Evolutionary conservation across 2,113 vertebrate species (phyloP).

Genomic region (Sphaerodactylus townsendi): DNA sequence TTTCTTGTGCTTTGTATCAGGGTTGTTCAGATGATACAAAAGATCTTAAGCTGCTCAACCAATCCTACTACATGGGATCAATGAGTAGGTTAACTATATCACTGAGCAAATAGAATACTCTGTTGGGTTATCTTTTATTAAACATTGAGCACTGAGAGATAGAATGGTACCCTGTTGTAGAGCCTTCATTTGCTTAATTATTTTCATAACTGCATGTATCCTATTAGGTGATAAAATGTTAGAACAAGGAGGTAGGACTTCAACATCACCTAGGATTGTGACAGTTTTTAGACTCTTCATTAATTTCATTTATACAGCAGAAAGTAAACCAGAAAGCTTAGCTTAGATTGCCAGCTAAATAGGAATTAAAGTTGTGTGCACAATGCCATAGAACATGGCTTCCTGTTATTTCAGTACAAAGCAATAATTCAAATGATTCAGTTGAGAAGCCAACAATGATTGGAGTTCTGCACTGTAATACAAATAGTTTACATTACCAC

Average conservation of each 20-base stretch:
- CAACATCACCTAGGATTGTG: not conserved
- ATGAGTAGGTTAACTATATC: not conserved
- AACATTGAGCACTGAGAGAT: not conserved
- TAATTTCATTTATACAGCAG: not conserved
- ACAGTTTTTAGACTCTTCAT: not conserved
- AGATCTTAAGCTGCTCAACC: not conserved
- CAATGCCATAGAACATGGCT: not conserved
- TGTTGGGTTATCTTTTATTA: not conserved
- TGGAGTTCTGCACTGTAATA: not conserved
- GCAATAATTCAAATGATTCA: not conserved
- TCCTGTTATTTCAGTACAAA: not conserved
- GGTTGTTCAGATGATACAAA: not conserved
- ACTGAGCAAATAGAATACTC: not conserved
- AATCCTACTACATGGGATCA: not conserved
- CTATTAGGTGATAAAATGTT: rapidly evolving
- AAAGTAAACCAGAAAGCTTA: not conserved
- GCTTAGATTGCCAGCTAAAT: not conserved
- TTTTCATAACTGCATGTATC: not conserved
- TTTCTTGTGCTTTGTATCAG: not conserved
- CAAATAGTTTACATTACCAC: not conserved
- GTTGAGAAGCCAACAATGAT: not conserved
- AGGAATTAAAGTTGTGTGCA: not conserved
- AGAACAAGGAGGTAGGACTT: not conserved
- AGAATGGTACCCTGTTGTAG: not conserved
- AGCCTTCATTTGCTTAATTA: not conserved